phyloP scores from a whole-genome alignment of 1,140 invertebrate species.

The Drosophila orosa region DNA sequence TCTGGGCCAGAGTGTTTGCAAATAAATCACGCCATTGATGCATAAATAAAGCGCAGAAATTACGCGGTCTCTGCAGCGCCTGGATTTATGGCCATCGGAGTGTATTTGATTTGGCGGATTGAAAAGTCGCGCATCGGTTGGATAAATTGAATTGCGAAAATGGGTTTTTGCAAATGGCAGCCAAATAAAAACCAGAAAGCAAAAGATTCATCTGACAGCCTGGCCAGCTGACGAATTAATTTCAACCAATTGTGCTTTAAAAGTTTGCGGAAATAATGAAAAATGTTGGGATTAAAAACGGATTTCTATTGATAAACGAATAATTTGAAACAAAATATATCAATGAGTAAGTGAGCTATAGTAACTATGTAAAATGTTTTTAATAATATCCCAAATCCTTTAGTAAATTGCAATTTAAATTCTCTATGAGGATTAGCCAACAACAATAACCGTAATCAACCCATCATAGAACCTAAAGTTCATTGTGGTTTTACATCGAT shows the following conservation, averaged over 20 bases:
- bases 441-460: conserved; percentile 8
- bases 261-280: neutral
- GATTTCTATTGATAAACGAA: neutral
- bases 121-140: conserved; percentile 45
- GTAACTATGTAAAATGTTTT: neutral
- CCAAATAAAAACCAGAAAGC: conserved; percentile 19
- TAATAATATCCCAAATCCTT: neutral
- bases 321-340: too few species aligned
- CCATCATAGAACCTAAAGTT: neutral
- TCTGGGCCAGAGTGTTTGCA: conserved; percentile 54
- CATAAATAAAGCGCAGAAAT: conserved; percentile 77
- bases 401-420: neutral
- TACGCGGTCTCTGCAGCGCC: conserved; percentile 64
- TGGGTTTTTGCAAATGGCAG: conserved; percentile 39
- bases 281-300: neutral
- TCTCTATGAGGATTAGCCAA: neutral
- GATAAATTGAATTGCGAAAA: conserved; percentile 66
- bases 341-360: too few species aligned
- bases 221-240: conserved; percentile 26
- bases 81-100: conserved; percentile 62
- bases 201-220: conserved; percentile 6
- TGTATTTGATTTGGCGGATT: conserved; percentile 68
- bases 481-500: conserved; percentile 11
- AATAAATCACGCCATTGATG: conserved; percentile 74
- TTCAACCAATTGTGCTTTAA: neutral